These are phyloP conservation scores for Chaetoderma sp. DNA, from an alignment of 2,888 invertebrate species.

Conservation along the genomic window DNA sequence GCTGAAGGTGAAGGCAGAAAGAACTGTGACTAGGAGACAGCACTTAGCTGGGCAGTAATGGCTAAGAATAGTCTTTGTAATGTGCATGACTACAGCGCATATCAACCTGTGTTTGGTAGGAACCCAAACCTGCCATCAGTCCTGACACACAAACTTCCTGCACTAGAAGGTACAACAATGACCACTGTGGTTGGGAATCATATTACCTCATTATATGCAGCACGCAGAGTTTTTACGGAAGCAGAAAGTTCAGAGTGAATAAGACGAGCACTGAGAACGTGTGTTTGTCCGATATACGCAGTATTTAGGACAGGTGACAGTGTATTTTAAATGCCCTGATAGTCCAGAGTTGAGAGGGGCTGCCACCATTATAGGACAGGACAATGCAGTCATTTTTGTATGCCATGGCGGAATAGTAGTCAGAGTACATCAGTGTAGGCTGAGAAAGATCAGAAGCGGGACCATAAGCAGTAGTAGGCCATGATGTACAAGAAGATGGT, in stretches of 20 bases:
- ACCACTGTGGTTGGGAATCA: slow-evolving; percentile 15
- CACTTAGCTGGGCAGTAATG: slow-evolving; percentile 17
- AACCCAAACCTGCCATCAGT: slow-evolving; percentile 22
- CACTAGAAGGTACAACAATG: slow-evolving; percentile 12
- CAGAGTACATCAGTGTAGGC: slow-evolving; percentile 31
- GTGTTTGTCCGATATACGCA: slow-evolving; percentile 10
- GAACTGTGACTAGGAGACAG: slow-evolving; percentile 17
- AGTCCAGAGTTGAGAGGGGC: slow-evolving; percentile 34
- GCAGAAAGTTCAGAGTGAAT: slow-evolving; percentile 20
- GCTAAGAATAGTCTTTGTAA: slow-evolving; percentile 9
- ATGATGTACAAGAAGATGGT: too few relatives aligned
- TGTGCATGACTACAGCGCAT: slow-evolving; percentile 6
- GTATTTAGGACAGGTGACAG: slow-evolving; percentile 30
- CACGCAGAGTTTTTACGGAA: slow-evolving; percentile 9
- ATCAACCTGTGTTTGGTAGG: slow-evolving; percentile 19
- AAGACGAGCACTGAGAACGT: slow-evolving; percentile 15
- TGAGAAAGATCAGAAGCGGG: too few relatives aligned
- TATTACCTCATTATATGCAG: slow-evolving; percentile 4
- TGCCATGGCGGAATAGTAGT: slow-evolving; percentile 35
- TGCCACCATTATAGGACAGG: slow-evolving; percentile 36
- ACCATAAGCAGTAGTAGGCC: too few relatives aligned
- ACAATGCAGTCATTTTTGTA: slow-evolving; percentile 38
- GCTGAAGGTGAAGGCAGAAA: slow-evolving; percentile 13
- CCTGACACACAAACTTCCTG: slow-evolving; percentile 14
- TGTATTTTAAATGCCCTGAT: slow-evolving; percentile 36